phyloP scores from a whole-genome alignment of 2,888 invertebrate species.

The Pandemis heparana region DNA sequence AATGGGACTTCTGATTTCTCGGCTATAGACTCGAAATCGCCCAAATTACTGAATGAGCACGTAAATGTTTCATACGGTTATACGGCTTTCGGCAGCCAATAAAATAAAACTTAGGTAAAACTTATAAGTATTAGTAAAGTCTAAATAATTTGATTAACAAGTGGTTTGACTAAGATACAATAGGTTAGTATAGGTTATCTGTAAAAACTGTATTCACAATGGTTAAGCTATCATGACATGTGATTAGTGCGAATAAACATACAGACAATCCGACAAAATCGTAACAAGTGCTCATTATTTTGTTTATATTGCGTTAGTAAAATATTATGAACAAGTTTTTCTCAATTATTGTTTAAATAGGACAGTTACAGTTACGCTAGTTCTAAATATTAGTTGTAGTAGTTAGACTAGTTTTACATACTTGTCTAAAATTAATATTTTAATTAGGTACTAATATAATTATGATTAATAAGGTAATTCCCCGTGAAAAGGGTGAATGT shows the following conservation, averaged over 20 bases:
- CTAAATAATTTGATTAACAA: background rate
- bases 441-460: background rate
- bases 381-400: too few species aligned
- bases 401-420: too few species aligned
- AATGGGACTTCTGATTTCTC: slow-evolving; percentile 68
- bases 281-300: too few species aligned
- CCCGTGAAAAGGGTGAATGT: background rate
- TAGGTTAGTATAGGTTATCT: too few species aligned
- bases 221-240: too few species aligned
- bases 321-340: too few species aligned
- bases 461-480: background rate
- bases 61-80: slow-evolving; percentile 9
- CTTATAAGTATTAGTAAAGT: background rate
- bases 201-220: too few species aligned
- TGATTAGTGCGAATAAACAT: too few species aligned
- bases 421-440: background rate
- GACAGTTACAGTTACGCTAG: too few species aligned
- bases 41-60: slow-evolving; percentile 39
- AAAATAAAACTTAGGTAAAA: background rate
- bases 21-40: slow-evolving; percentile 51
- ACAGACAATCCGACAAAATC: too few species aligned
- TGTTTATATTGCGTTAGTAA: too few species aligned
- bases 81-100: background rate
- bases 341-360: too few species aligned
- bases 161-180: background rate